Evolutionary conservation across 2,113 vertebrate species (phyloP).

Genomic region (Ptychochromis oligacanthus): DNA sequence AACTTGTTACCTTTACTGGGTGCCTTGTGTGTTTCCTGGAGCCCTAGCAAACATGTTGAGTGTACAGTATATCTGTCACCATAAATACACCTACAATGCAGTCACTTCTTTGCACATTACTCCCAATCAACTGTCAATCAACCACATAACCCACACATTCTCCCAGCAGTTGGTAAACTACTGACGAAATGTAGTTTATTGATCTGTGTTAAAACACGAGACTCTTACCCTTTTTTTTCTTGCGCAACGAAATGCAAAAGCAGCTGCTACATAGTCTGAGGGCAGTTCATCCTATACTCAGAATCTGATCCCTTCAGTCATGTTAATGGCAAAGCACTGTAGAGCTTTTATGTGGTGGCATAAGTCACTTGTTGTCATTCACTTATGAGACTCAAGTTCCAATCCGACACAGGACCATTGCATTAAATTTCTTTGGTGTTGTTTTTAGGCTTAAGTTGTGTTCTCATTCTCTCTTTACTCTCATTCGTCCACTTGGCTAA

Average conservation of each 20-base stretch:
- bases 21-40: not conserved
- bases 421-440: not conserved
- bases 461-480: not conserved
- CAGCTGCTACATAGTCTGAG: not conserved
- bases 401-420: not conserved
- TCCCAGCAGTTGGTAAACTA: too few species aligned
- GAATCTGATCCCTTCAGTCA: not conserved
- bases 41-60: not conserved
- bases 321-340: not conserved
- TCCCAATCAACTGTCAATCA: not conserved
- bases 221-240: not conserved
- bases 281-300: not conserved
- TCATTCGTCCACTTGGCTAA: not conserved
- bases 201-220: not conserved
- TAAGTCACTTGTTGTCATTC: not conserved
- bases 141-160: too few species aligned
- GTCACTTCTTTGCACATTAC: not conserved
- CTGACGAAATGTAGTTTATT: not conserved
- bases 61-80: not conserved
- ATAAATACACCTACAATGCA: not conserved
- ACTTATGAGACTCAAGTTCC: fast-evolving
- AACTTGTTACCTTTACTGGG: not conserved
- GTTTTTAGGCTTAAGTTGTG: not conserved
- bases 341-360: not conserved
- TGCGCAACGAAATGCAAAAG: not conserved